Conservation (phyloP, 1,140 invertebrate genomes). For the Drosophila arizonae region DNA sequence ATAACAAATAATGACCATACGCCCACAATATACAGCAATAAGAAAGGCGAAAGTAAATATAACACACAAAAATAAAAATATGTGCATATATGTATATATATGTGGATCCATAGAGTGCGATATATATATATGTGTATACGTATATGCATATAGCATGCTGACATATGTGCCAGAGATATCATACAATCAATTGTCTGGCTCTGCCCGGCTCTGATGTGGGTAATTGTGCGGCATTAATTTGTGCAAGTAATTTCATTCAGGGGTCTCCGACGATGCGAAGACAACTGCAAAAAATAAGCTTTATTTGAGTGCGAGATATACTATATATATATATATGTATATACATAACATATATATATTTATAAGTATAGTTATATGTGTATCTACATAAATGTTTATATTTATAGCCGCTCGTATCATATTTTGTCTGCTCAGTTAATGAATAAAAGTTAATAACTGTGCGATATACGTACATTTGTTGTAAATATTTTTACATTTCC, state of each 20-base stretch:
- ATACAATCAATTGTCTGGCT: constrained; percentile 71
- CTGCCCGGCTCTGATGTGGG: constrained; percentile 48
- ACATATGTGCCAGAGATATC: constrained; percentile 48
- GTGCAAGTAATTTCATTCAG: constrained; percentile 78
- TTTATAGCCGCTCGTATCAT: constrained; percentile 33
- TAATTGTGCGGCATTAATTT: constrained; percentile 72
- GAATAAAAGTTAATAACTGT: constrained; percentile 67
- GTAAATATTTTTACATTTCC: constrained; percentile 62
- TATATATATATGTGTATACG: constrained; percentile 33
- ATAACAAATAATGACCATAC: constrained; percentile 24
- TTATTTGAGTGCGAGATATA: constrained; percentile 11
- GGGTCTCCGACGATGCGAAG: constrained; percentile 27
- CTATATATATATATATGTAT: neutral
- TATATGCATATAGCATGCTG: constrained; percentile 34
- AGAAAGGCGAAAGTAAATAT: constrained; percentile 40
- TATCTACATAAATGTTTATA: constrained; percentile 2
- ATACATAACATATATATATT: neutral
- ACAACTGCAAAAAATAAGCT: constrained; percentile 31
- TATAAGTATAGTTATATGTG: constrained; percentile 18
- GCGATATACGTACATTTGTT: constrained; percentile 19
- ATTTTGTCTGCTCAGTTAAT: constrained; percentile 41
- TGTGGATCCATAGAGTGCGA: neutral
- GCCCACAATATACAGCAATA: constrained; percentile 41
- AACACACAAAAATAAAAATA: constrained; percentile 27
- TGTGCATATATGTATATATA: constrained; percentile 19